phyloP scores from a whole-genome alignment of 2,797 vertebrate species.

The Uromys caudimaculatus region DNA sequence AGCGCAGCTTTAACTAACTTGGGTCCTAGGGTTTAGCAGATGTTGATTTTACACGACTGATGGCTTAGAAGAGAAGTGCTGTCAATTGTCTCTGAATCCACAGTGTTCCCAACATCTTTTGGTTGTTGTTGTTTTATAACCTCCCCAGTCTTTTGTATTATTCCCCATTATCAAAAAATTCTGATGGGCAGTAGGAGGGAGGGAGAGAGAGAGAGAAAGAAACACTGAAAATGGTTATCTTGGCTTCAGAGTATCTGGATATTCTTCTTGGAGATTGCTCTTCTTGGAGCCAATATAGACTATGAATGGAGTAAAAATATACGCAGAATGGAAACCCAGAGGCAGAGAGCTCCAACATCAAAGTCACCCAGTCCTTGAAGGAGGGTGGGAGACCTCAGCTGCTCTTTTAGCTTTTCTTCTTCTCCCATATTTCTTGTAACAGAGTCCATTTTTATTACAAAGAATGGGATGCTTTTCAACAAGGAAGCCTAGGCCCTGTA shows the following conservation, averaged over 20 bases:
- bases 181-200: background rate
- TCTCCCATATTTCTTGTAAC: background rate
- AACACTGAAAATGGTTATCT: fast-evolving
- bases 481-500: background rate
- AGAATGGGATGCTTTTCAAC: background rate
- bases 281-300: background rate
- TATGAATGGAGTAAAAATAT: background rate
- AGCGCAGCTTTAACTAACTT: background rate
- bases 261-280: background rate
- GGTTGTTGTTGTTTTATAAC: background rate
- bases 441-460: background rate
- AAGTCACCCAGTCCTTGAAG: background rate
- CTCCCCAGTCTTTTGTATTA: background rate
- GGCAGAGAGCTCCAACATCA: background rate
- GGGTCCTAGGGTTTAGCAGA: background rate
- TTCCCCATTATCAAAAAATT: background rate
- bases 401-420: background rate
- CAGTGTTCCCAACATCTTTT: background rate
- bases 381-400: background rate
- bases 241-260: fast-evolving
- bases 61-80: background rate
- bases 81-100: background rate
- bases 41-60: background rate
- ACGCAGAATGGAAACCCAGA: background rate
- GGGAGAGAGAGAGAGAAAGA: background rate